phyloP scores from a whole-genome alignment of 2,888 invertebrate genomes.

The Plebejus argus region DNA sequence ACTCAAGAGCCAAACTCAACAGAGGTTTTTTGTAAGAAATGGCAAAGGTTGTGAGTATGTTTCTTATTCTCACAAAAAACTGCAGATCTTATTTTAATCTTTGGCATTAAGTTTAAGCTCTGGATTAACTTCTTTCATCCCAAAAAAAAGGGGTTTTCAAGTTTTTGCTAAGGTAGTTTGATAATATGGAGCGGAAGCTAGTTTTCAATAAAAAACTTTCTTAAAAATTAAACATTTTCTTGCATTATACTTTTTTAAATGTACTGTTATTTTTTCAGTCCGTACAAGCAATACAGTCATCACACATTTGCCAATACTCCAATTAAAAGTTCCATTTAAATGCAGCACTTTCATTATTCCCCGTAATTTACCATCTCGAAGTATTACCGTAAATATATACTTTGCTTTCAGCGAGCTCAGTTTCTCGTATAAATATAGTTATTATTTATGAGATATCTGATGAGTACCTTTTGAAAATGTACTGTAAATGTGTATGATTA shows the following conservation, averaged over 20 bases:
- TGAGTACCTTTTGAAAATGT: not conserved
- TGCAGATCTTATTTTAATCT: too few species aligned
- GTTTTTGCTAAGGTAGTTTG: too few species aligned
- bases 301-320: constrained; percentile 21
- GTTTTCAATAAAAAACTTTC: not conserved
- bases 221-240: not conserved
- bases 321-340: constrained; percentile 28
- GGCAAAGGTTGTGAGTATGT: not conserved
- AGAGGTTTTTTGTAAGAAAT: not conserved
- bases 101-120: too few species aligned
- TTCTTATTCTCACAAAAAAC: too few species aligned
- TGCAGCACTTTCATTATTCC: constrained; percentile 16
- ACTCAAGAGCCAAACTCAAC: not conserved
- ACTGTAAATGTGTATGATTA: not conserved
- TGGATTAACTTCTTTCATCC: too few species aligned
- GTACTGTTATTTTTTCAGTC: not conserved
- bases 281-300: constrained; percentile 3
- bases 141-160: too few species aligned
- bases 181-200: too few species aligned
- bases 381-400: constrained; percentile 24
- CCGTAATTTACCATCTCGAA: constrained; percentile 25
- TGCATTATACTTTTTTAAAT: not conserved
- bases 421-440: constrained; percentile 23
- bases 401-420: constrained; percentile 17
- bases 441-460: constrained; percentile 14